Evolutionary conservation across 2,113 vertebrate genomes (phyloP), one percentile per base, ranked within the genome.

Genomic region (Balaeniceps rex): DNA sequence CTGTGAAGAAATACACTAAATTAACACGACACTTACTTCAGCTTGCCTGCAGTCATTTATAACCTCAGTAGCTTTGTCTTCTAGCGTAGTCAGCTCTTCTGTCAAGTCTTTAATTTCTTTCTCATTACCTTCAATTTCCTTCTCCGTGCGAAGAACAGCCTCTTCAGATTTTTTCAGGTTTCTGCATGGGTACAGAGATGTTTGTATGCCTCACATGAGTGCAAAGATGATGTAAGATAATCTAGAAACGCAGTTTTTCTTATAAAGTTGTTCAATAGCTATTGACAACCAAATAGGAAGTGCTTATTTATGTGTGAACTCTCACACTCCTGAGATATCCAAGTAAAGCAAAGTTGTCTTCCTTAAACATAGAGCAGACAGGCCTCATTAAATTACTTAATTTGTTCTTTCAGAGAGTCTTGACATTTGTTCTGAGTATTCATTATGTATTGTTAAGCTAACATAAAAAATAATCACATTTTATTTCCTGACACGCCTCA

Each of bases 151-250:
- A 55, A 66, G 83, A 68, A 99, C 85, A 25, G 98, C 94, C 47
- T 99, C 99, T 94, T 99, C 97, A 5, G 96, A 98, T 94, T 99
- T 99, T 91, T 99, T 99, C 93, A 99, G 97, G 97, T 99, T 99
- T 91, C 99, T 99, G 96, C 83, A 84, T 28, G 57, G 74, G 54
- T 16, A 94, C 61, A 25, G 36, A 84, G 65, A 52, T 15, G 31
- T 40, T 19, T 85, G 54, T 7, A 23, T 16, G 70, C 36, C 86
- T 85, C 87, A 57, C 7, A 3, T 8, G 9, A 58, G 76, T 22
- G 70, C 58, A 66, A 22, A 52, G 2, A 28, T 8, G n/a, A 31
- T 47, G 7, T 26, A 14, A 83, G 7, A 24, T 3, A 31, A 44
- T 3, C 28, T 34, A 60, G 61, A 66, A 65, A 46, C 58, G 54